These are phyloP conservation scores for Ellobius talpinus DNA, from an alignment of 2,113 vertebrate species.

Conservation along the genomic window DNA sequence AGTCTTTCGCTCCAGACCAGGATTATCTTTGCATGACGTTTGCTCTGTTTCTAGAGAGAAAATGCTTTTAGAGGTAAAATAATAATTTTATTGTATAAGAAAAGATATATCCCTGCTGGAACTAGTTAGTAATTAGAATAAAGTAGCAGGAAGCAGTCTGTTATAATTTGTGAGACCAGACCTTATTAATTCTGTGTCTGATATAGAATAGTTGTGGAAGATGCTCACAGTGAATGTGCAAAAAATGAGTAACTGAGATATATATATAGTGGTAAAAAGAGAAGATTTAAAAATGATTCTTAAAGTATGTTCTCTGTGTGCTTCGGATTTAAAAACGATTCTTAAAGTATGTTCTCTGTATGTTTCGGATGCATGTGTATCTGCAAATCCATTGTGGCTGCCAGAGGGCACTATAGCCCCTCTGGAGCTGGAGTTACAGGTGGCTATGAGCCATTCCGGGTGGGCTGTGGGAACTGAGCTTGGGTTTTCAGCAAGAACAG, in stretches of 20 bases:
- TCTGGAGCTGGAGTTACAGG: too few species aligned
- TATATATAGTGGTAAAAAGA: background rate
- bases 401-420: background rate
- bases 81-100: background rate
- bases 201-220: too few species aligned
- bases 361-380: background rate
- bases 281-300: background rate
- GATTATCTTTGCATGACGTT: background rate
- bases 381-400: too few species aligned
- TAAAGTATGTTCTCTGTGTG: background rate
- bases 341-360: background rate
- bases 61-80: background rate
- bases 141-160: background rate
- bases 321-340: background rate
- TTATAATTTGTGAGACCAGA: background rate
- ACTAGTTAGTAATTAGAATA: background rate
- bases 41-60: background rate
- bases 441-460: background rate
- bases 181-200: background rate
- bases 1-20: background rate
- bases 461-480: background rate
- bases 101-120: background rate
- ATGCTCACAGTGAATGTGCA: background rate
- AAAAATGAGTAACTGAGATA: too few species aligned
- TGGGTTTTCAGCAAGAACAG: background rate